Evolutionary conservation across 2,888 invertebrate species (phyloP).

Genomic region (Drosophila barbarae): DNA sequence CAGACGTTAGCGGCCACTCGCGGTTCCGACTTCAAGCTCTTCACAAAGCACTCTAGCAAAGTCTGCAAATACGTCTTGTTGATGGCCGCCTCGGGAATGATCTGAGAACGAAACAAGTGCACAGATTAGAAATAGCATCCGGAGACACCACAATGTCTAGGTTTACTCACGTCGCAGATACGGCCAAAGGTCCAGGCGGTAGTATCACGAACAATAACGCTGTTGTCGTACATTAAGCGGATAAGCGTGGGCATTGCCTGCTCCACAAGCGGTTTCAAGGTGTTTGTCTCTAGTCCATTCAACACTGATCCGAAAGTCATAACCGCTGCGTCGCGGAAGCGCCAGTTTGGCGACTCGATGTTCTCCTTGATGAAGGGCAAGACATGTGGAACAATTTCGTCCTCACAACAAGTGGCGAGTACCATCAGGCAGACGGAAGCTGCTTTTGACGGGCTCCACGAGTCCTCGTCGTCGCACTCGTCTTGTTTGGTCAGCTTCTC

Average conservation of each 20-base stretch:
- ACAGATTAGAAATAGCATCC: background rate
- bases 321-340: slow-evolving; percentile 95
- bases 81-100: slow-evolving; percentile 96
- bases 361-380: slow-evolving; percentile 97
- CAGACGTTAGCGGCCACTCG: slow-evolving; percentile 99
- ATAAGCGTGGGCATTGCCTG: slow-evolving; percentile 98
- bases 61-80: slow-evolving; percentile 91
- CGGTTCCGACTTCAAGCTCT: slow-evolving; percentile 94
- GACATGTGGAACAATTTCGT: slow-evolving; percentile 96
- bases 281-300: slow-evolving; percentile 92
- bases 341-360: slow-evolving; percentile 95
- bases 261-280: slow-evolving; percentile 95
- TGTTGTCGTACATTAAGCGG: slow-evolving; percentile 94
- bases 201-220: slow-evolving; percentile 97
- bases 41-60: slow-evolving; percentile 88
- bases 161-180: slow-evolving; percentile 89
- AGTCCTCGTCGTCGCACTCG: slow-evolving; percentile 98
- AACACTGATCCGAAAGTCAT: slow-evolving; percentile 98
- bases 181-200: slow-evolving; percentile 99
- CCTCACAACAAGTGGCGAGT: slow-evolving; percentile 97
- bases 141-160: background rate
- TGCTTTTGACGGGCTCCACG: slow-evolving; percentile 99
- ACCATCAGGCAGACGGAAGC: slow-evolving; percentile 99
- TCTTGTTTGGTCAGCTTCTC: slow-evolving; percentile 97
- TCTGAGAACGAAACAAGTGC: slow-evolving; percentile 50